Percentiles rank a stretch among this genome's conserved stretches.
phyloP scores from a whole-genome alignment of 2,888 invertebrate species.

The Didymodactylos carnosus region DNA sequence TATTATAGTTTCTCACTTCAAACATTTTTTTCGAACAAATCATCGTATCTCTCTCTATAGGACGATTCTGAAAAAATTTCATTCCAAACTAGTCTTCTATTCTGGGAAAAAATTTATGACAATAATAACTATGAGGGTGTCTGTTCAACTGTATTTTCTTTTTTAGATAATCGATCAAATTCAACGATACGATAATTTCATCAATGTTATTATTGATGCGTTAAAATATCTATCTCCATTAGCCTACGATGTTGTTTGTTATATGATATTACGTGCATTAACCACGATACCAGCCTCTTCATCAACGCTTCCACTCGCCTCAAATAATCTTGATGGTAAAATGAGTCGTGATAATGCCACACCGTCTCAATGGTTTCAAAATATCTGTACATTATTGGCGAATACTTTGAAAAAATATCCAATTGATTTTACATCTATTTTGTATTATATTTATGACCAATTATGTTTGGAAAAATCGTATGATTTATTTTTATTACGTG shows the following conservation, averaged over 20 bases:
- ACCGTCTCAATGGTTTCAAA: slow-evolving; percentile 19
- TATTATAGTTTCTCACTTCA: neutral
- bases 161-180: slow-evolving; percentile 52
- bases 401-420: slow-evolving; percentile 89
- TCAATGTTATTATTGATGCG: slow-evolving; percentile 86
- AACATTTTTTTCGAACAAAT: too few species aligned
- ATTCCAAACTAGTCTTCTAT: too few species aligned
- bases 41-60: too few species aligned
- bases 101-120: too few species aligned
- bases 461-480: slow-evolving; percentile 39
- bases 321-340: neutral
- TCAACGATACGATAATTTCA: slow-evolving; percentile 77
- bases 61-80: too few species aligned
- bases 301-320: neutral
- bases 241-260: slow-evolving; percentile 84
- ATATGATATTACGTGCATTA: slow-evolving; percentile 27
- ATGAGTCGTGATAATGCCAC: slow-evolving; percentile 13
- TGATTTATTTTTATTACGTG: slow-evolving; percentile 61
- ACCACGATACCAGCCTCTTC: slow-evolving; percentile 6
- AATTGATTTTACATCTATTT: slow-evolving; percentile 73
- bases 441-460: slow-evolving; percentile 91
- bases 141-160: neutral
- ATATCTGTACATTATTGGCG: slow-evolving; percentile 75
- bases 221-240: slow-evolving; percentile 80
- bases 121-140: neutral